Conservation (phyloP, 2,888 invertebrate genomes). For the Invenusta paracnida region DNA sequence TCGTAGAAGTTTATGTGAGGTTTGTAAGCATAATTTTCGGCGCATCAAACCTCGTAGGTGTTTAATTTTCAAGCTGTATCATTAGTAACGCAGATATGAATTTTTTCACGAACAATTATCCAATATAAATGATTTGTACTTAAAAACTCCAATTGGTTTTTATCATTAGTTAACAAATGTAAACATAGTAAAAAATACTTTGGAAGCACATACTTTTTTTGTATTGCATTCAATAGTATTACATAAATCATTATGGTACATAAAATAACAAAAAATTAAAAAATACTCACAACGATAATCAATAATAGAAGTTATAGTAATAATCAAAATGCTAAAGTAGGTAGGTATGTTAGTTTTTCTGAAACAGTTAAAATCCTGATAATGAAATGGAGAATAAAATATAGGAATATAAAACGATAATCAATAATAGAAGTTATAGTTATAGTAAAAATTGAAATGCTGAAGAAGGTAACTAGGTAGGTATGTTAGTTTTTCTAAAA, state of each 20-base stretch:
- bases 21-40: not conserved
- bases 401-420: too few species aligned
- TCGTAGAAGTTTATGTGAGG: not conserved
- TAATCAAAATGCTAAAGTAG: too few species aligned
- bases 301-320: not conserved
- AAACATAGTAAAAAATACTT: not conserved
- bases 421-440: not conserved
- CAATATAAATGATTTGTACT: too few species aligned
- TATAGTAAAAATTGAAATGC: not conserved
- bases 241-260: too few species aligned
- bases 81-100: not conserved
- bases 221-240: not conserved
- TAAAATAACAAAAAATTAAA: not conserved
- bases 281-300: not conserved
- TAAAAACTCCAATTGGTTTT: not conserved
- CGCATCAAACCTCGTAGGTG: not conserved
- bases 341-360: not conserved
- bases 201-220: not conserved
- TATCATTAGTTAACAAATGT: not conserved
- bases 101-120: too few species aligned
- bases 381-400: too few species aligned
- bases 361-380: not conserved
- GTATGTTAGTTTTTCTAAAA: not conserved
- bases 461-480: not conserved
- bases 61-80: not conserved